phyloP scores from a whole-genome alignment of 2,888 invertebrate species.

The Beris chalybata region DNA sequence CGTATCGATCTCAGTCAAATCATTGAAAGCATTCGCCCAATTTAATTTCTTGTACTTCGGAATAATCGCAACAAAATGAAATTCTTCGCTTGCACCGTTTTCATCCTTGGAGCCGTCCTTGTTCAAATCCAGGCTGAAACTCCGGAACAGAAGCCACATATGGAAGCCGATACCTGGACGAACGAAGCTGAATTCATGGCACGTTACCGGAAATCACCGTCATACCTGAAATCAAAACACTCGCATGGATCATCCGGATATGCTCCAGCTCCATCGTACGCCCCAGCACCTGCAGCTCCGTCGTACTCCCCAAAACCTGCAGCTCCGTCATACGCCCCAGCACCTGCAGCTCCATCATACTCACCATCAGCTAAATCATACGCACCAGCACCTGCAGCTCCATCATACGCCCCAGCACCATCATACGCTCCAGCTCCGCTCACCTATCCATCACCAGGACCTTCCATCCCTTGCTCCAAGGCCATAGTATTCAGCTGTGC shows the following conservation, averaged over 20 bases:
- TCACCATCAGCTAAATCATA: background rate
- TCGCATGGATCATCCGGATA: background rate
- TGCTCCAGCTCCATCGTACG: background rate
- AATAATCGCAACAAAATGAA: constrained; percentile 13
- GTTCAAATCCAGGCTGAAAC: background rate
- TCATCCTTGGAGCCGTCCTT: constrained; percentile 11
- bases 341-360: constrained; percentile 5
- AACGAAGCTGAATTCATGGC: constrained; percentile 1
- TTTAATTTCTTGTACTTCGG: constrained; percentile 3
- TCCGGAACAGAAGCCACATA: background rate
- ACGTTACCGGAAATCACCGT: constrained; percentile 4
- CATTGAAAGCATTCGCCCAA: background rate
- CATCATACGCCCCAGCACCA: no score
- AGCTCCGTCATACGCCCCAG: constrained; percentile 7
- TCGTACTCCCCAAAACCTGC: background rate
- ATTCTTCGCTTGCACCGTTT: constrained; percentile 7
- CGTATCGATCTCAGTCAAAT: constrained; percentile 10
- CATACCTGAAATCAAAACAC: background rate
- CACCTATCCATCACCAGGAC: constrained; percentile 1
- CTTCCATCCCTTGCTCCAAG: constrained; percentile 23
- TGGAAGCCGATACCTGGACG: background rate
- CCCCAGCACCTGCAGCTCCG: background rate
- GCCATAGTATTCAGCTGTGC: constrained; percentile 20
- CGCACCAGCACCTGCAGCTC: background rate
- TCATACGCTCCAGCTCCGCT: constrained; percentile 8